Evolutionary conservation across 2,797 vertebrate species (phyloP), one percentile per base, ranked within the genome.

Genomic region (Neopelma chrysocephalum): DNA sequence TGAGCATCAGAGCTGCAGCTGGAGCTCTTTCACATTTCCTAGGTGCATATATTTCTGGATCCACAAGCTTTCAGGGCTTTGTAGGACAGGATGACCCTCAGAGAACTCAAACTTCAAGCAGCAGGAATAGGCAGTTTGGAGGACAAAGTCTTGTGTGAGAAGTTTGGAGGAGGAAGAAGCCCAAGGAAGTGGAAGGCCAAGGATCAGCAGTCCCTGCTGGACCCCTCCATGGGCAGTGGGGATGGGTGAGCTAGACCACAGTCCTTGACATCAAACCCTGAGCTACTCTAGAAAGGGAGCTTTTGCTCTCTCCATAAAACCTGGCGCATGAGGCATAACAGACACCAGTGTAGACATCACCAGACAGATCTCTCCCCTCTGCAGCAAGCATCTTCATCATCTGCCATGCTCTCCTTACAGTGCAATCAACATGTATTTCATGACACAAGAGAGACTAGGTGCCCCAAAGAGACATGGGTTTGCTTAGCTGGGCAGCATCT

Each of bases 311-410:
- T 83, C 21, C 31, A 6, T 27, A 60, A 45, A 4, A 2, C 10
- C 19, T 9, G 6, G 34, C 3, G 6, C 17, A 31, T 47, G 1
- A 0, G 31, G 26, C 38, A 17, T 43, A 38, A 17, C 4, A 64
- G 62, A 42, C 0, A 0, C 4, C 15, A 38, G n/a, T 2, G 4
- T 1, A 20, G 38, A 34, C 10, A 61, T 20, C 60, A 57, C 10
- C 61, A 73, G 47, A 45, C 13, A 36, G 31, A 29, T 13, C 15
- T 51, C 19, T 76, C 6, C 18, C 17, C 22, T 84, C 80, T 65
- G 29, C 50, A 54, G 36, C 13, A 50, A 48, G 32, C 45, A 65
- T 18, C 12, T 17, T 75, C 54, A 15, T 73, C 36, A 26, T 43
- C 40, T 66, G 12, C n/a, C 82, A 27, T 36, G 17, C 36, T 50